These are phyloP conservation scores for Cyrtonyx montezumae DNA, from an alignment of 2,113 vertebrate genomes.

Conservation along the genomic window DNA sequence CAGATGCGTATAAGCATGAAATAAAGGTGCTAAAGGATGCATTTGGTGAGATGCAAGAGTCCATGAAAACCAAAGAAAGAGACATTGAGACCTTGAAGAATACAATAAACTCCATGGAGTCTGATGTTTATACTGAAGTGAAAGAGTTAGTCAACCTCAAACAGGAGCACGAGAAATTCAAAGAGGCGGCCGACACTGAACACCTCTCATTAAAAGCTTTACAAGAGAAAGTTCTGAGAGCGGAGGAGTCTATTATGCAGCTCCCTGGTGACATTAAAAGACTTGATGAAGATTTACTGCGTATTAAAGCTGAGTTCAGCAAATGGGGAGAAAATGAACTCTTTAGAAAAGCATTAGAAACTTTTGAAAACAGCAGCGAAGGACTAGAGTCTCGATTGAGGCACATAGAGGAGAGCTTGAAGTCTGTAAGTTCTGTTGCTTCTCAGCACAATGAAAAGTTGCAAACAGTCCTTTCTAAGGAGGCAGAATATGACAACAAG, in stretches of 20 bases:
- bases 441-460: slow-evolving; percentile 73
- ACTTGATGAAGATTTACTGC: slow-evolving; percentile 75
- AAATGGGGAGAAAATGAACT: slow-evolving; percentile 62
- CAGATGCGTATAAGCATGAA: slow-evolving; percentile 77
- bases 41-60: slow-evolving; percentile 80
- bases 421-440: slow-evolving; percentile 42
- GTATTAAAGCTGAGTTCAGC: slow-evolving; percentile 51
- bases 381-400: slow-evolving; percentile 80
- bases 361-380: slow-evolving; percentile 69
- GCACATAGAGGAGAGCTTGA: slow-evolving; percentile 76
- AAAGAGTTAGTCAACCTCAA: slow-evolving; percentile 87
- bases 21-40: slow-evolving; percentile 78
- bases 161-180: slow-evolving; percentile 85
- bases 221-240: slow-evolving; percentile 76
- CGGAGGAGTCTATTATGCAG: slow-evolving; percentile 71
- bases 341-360: slow-evolving; percentile 60
- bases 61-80: slow-evolving; percentile 74
- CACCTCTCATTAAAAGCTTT: slow-evolving; percentile 82
- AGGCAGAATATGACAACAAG: slow-evolving; percentile 74
- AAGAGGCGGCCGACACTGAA: slow-evolving; percentile 76
- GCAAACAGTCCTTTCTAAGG: slow-evolving; percentile 76
- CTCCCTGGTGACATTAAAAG: slow-evolving; percentile 75
- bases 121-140: slow-evolving; percentile 91
- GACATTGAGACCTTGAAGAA: slow-evolving; percentile 79
- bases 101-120: slow-evolving; percentile 84